Conservation (phyloP, 2,888 invertebrate species). For the Hemicrepidius hirtus region DNA sequence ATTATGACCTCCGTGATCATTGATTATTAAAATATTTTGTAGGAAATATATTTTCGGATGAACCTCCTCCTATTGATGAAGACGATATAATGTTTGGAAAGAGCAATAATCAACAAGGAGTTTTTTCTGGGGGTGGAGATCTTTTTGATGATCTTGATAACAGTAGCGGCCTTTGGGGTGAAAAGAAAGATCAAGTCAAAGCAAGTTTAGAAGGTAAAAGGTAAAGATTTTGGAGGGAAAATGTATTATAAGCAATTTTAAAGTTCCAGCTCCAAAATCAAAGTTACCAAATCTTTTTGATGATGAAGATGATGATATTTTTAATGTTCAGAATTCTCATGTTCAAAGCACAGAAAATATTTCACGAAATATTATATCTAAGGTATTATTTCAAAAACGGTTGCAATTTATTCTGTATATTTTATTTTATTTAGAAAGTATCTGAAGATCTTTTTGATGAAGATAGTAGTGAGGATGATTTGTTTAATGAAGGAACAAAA, state of each 20-base stretch:
- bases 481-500: constrained; percentile 56
- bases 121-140: constrained; percentile 66
- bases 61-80: constrained; percentile 74
- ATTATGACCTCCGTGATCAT: neutral
- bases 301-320: constrained; percentile 54
- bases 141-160: constrained; percentile 71
- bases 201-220: constrained; percentile 13
- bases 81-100: constrained; percentile 49
- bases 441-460: constrained; percentile 66
- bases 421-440: constrained; percentile 56
- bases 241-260: neutral
- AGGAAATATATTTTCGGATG: constrained; percentile 73
- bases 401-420: neutral
- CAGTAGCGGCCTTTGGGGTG: constrained; percentile 59
- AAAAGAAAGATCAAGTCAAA: constrained; percentile 14
- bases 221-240: neutral
- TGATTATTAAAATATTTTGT: constrained; percentile 21
- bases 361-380: neutral
- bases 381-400: constrained; percentile 10
- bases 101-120: constrained; percentile 56
- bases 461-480: constrained; percentile 65
- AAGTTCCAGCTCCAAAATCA: constrained; percentile 30
- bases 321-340: neutral
- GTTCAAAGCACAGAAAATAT: neutral
- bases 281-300: constrained; percentile 54